Percentiles rank a stretch among this genome's conserved stretches.
Conservation (phyloP, 2,888 invertebrate species). For the Lypha dubia region DNA sequence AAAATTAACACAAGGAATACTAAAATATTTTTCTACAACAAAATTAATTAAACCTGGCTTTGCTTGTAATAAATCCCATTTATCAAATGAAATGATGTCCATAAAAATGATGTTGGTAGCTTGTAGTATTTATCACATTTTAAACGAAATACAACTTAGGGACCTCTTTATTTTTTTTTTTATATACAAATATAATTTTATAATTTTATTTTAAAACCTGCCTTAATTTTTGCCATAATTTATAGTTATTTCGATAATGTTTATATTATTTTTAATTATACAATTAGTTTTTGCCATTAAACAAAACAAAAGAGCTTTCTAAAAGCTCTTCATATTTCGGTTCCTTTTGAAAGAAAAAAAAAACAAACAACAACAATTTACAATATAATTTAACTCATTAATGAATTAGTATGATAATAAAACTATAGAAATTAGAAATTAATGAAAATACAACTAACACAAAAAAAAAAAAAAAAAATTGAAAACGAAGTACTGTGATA, state of each 20-base stretch:
- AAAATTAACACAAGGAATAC: neutral
- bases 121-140: slow-evolving; percentile 4
- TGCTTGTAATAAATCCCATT: slow-evolving; percentile 17
- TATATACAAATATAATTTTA: neutral
- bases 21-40: neutral
- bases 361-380: neutral
- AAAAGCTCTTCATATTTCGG: slow-evolving; percentile 67
- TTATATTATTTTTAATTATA: slow-evolving; percentile 38
- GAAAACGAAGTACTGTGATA: slow-evolving; percentile 81
- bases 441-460: slow-evolving; percentile 43
- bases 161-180: slow-evolving; percentile 49
- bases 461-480: slow-evolving; percentile 60
- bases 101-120: neutral
- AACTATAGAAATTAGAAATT: slow-evolving; percentile 42
- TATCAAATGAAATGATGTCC: neutral
- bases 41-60: neutral
- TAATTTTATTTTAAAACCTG: slow-evolving; percentile 45
- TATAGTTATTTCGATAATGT: slow-evolving; percentile 26
- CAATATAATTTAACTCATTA: slow-evolving; percentile 18
- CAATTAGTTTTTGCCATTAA: slow-evolving; percentile 65
- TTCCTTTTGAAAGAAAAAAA: slow-evolving; percentile 59
- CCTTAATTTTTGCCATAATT: slow-evolving; percentile 72
- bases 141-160: slow-evolving; percentile 39
- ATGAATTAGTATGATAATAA: slow-evolving; percentile 28
- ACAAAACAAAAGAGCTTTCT: slow-evolving; percentile 59